A percentile compares a stretch with the other conserved stretches of the same genome.
Conservation (phyloP, 2,797 vertebrate species). For the Pagetopsis macropterus region DNA sequence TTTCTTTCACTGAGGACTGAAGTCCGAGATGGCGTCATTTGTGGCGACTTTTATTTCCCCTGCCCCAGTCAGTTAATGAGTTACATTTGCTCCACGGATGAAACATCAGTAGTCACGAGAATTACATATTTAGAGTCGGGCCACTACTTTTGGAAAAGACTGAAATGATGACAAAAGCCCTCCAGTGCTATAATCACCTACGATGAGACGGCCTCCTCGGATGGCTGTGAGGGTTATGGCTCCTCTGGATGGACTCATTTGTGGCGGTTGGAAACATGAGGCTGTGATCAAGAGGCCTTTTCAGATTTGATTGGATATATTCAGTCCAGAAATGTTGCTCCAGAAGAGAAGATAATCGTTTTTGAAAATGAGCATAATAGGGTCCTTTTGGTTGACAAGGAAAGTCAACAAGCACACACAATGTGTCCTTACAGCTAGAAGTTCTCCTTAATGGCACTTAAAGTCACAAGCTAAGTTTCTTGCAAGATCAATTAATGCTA, state of each 20-base stretch:
- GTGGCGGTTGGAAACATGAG: conserved; percentile 8
- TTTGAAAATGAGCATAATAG: no score
- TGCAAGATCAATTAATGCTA: conserved; percentile 20
- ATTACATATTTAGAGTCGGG: conserved; percentile 7
- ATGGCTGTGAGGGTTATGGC: conserved; percentile 22
- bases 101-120: conserved; percentile 21
- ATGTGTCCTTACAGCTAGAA: background rate
- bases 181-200: conserved; percentile 24
- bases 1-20: background rate
- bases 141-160: conserved; percentile 35
- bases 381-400: no score
- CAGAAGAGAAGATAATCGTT: background rate
- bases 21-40: background rate
- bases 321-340: conserved; percentile 7
- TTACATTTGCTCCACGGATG: conserved; percentile 6
- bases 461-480: no score
- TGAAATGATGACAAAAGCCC: conserved; percentile 34
- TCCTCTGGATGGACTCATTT: conserved; percentile 14
- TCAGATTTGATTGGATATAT: conserved; percentile 22
- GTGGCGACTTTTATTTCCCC: background rate
- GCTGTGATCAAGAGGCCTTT: conserved; percentile 18
- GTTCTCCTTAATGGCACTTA: no score
- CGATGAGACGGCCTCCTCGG: conserved; percentile 33
- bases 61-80: background rate
- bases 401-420: background rate